phyloP scores from a whole-genome alignment of 2,797 vertebrate genomes.

The Pipistrellus pygmaeus region DNA sequence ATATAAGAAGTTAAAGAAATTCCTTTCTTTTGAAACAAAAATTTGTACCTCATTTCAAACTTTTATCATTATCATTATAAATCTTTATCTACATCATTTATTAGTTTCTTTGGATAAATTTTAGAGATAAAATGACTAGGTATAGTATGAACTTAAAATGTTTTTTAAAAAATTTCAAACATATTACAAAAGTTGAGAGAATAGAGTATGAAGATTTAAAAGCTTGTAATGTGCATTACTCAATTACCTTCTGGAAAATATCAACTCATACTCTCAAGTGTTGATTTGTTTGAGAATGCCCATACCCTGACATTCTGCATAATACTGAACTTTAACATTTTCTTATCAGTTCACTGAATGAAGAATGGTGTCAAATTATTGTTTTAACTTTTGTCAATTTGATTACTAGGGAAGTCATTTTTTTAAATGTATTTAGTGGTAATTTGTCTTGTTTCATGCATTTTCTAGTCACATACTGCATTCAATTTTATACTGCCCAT shows the following conservation, averaged over 20 bases:
- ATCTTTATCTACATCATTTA: not conserved
- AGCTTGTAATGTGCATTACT: not conserved
- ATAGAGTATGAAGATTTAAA: not conserved
- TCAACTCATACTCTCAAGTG: not conserved
- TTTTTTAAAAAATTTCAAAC: conserved; percentile 5
- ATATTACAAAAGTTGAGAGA: not conserved
- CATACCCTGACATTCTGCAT: not conserved
- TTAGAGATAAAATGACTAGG: not conserved
- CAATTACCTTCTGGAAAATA: not conserved
- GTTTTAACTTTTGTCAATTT: conserved; percentile 60
- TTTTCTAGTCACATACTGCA: not conserved
- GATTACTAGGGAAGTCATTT: not conserved
- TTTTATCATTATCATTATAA: not conserved
- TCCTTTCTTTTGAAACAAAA: conserved; percentile 47
- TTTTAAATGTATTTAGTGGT: conserved; percentile 26
- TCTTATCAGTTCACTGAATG: not conserved
- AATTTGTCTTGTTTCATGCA: conserved; percentile 59
- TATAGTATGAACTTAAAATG: not conserved
- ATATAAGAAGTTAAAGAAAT: conserved; percentile 29
- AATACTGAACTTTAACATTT: not conserved
- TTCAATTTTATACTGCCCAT: conserved; percentile 22
- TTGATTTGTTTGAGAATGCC: not conserved
- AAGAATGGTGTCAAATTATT: not conserved
- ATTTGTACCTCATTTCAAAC: not conserved
- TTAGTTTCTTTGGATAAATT: conserved; percentile 29